Base-by-base conservation (phyloP, 1,140 invertebrate species). In the Lasioglossum albipes region DNA sequence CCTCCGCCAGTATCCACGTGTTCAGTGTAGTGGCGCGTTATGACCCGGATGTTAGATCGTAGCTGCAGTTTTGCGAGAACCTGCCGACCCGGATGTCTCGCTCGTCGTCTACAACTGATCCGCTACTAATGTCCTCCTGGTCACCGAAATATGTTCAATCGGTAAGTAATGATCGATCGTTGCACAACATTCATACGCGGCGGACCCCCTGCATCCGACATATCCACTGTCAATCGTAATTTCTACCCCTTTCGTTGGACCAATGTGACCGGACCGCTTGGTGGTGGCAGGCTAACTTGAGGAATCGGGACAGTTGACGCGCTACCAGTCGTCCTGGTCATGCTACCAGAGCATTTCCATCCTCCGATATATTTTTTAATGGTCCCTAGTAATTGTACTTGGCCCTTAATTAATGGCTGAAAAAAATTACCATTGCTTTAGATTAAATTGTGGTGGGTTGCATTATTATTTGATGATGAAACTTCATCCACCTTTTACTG, bases 41-140 rank as follows among this genome's bases (percentile, higher is more conserved):
- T 93, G 93, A 93, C 93, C 93, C 93, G 93, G 93, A 93, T 93
- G 92, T 93, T 93, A 93, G 92, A 93, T 93, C 91, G 91, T 91
- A 93, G 91, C 91, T 90, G 93, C 89, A 93, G 91, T 93, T 93
- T 93, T 90, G 92, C 92, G 92, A 91, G 90, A 92, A 92, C 92
- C 91, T 90, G 92, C 91, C 91, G 89, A 92, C 91, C 92, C 92
- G 92, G 92, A 93, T 93, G 91, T 92, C 88, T 90, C 89, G 87
- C 88, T 90, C 88, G 88, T 88, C 90, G 89, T 91, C 88, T 90
- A 84, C 85, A 86, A 86, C 84, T 86, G 87, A 90, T 91, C 89
- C 84, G 86, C 87, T 88, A 90, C 92, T 92, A 91, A 92, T 93
- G 92, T 92, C 90, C 90, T 90, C 90, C 89, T 91, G 91, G 89